Evolutionary conservation across 2,888 invertebrate species (phyloP).

Genomic region (Eledone cirrhosa): DNA sequence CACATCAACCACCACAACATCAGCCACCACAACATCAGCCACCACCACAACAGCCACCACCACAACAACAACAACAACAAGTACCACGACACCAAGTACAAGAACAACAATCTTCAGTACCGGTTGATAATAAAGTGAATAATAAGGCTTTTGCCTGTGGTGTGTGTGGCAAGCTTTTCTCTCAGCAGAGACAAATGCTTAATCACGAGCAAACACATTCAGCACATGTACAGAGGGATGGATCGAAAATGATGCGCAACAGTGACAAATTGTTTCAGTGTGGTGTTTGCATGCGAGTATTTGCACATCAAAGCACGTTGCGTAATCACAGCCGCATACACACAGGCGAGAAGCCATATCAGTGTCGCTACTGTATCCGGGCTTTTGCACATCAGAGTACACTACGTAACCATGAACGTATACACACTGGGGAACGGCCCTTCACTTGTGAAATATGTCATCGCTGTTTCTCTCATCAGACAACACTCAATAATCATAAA

Average conservation of each 20-base stretch:
- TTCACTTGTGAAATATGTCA: neutral
- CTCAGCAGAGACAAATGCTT: slow-evolving; percentile 1
- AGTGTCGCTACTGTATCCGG: slow-evolving; percentile 15
- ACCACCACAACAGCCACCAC: neutral
- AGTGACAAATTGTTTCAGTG: slow-evolving; percentile 12
- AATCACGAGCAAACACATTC: slow-evolving; percentile 7
- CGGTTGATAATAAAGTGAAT: neutral
- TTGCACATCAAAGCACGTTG: slow-evolving; percentile 13
- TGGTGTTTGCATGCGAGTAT: neutral
- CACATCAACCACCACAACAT: neutral
- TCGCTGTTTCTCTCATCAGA: slow-evolving; percentile 12
- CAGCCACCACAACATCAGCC: neutral
- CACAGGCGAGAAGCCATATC: slow-evolving; percentile 14
- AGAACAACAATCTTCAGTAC: neutral
- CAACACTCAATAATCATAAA: slow-evolving; percentile 15
- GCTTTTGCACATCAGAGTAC: slow-evolving; percentile 24
- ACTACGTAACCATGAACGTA: neutral
- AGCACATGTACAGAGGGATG: too few relatives aligned
- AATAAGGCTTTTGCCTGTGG: slow-evolving; percentile 10
- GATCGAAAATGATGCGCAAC: neutral
- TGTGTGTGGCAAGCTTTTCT: slow-evolving; percentile 17
- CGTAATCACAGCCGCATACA: slow-evolving; percentile 18
- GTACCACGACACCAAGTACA: neutral
- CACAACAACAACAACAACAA: neutral
- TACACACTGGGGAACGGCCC: slow-evolving; percentile 10